These are phyloP conservation scores for Agonopterix heracliana DNA, from an alignment of 2,888 invertebrate genomes.

Conservation along the genomic window DNA sequence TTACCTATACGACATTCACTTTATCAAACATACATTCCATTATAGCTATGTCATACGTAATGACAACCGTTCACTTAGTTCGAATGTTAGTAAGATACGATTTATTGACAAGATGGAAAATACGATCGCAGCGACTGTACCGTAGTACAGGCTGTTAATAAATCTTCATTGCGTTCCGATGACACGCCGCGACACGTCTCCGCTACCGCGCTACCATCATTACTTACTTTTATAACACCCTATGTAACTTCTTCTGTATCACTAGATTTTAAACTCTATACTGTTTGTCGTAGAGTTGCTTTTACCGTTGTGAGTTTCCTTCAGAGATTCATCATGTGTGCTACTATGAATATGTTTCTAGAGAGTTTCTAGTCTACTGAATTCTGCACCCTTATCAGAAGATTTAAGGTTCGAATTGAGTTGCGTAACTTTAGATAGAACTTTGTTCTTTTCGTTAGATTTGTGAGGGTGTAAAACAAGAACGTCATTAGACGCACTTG, in stretches of 20 bases:
- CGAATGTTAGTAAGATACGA: too few species aligned
- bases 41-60: too few species aligned
- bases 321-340: slow-evolving; percentile 47
- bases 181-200: slow-evolving; percentile 74
- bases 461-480: slow-evolving; percentile 36
- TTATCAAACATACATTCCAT: too few species aligned
- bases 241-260: slow-evolving; percentile 24
- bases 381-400: slow-evolving; percentile 35
- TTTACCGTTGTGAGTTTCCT: slow-evolving; percentile 7
- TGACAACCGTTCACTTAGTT: too few species aligned
- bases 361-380: slow-evolving; percentile 27
- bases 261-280: slow-evolving; percentile 25
- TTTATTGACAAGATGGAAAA: slow-evolving; percentile 48
- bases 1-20: too few species aligned
- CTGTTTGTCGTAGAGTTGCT: slow-evolving; percentile 12
- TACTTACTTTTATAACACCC: slow-evolving; percentile 31
- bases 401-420: slow-evolving; percentile 44
- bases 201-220: slow-evolving; percentile 64
- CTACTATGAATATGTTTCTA: slow-evolving; percentile 48
- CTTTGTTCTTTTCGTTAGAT: slow-evolving; percentile 69
- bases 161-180: slow-evolving; percentile 75
- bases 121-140: slow-evolving; percentile 48
- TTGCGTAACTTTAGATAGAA: slow-evolving; percentile 37
- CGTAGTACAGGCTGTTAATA: slow-evolving; percentile 64
- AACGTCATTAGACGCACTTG: slow-evolving; percentile 33